Evolutionary conservation across 2,888 invertebrate species (phyloP).

Genomic region (Scaptomyza polygonia): DNA sequence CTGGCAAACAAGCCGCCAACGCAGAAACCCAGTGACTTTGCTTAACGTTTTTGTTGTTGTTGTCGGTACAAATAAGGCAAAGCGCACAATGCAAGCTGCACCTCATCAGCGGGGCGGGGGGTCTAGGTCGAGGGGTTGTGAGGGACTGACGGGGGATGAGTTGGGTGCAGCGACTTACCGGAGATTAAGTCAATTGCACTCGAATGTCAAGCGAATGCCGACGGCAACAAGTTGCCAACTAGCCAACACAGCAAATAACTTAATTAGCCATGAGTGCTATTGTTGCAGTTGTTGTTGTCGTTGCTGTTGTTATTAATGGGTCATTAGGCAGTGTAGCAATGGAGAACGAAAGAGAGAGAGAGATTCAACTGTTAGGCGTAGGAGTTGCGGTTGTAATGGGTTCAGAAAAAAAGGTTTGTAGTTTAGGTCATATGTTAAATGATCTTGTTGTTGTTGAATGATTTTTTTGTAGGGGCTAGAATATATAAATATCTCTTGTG

Average conservation of each 20-base stretch:
- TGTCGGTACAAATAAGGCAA: conserved; percentile 81
- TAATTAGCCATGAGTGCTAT: conserved; percentile 68
- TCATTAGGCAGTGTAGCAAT: conserved; percentile 38
- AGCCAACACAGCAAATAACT: conserved; percentile 68
- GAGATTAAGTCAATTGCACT: conserved; percentile 80
- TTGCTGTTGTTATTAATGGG: conserved; percentile 36
- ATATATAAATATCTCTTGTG: too few species aligned
- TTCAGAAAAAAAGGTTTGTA: not conserved
- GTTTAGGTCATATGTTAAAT: not conserved
- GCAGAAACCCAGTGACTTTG: conserved; percentile 53
- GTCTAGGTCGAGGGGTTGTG: not conserved
- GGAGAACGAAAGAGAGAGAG: not conserved
- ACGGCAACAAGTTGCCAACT: conserved; percentile 70
- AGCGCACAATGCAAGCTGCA: conserved; percentile 61
- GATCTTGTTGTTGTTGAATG: too few species aligned
- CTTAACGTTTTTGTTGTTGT: conserved; percentile 38
- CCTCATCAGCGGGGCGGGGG: conserved; percentile 28
- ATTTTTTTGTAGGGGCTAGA: too few species aligned
- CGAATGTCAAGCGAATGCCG: conserved; percentile 71
- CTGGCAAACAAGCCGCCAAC: conserved; percentile 61
- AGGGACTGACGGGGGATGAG: conserved; percentile 5
- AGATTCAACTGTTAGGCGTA: conserved; percentile 10
- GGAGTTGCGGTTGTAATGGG: not conserved
- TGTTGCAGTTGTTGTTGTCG: conserved; percentile 28
- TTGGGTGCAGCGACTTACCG: conserved; percentile 51